phyloP scores from a whole-genome alignment of 1,140 invertebrate species.

The Linepithema humile region DNA sequence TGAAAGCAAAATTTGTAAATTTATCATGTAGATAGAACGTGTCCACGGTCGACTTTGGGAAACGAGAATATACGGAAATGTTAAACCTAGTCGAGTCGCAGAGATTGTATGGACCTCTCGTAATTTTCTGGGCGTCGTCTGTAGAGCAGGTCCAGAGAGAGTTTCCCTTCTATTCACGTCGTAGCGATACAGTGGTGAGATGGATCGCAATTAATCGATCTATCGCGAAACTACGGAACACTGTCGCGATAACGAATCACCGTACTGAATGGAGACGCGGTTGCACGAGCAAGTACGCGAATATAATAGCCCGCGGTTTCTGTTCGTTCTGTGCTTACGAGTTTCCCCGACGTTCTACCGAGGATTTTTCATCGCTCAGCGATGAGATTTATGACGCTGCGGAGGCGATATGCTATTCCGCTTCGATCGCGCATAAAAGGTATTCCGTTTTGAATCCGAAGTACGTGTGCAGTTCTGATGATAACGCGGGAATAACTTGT shows the following conservation, averaged over 20 bases:
- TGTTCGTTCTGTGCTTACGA: conserved; percentile 38
- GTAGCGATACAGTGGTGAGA: conserved; percentile 49
- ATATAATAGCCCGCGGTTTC: conserved; percentile 48
- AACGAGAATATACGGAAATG: not conserved
- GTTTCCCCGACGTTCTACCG: conserved; percentile 2
- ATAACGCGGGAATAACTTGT: conserved; percentile 35
- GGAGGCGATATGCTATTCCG: conserved; percentile 38
- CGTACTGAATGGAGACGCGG: conserved; percentile 57
- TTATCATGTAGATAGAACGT: not conserved
- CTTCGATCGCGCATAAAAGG: conserved; percentile 22
- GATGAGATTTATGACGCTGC: conserved; percentile 46
- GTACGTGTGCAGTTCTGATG: conserved; percentile 1
- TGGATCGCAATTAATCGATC: conserved; percentile 76
- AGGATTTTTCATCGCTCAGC: conserved; percentile 49
- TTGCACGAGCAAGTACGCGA: conserved; percentile 48
- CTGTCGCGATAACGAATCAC: conserved; percentile 70
- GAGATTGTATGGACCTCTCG: conserved; percentile 61
- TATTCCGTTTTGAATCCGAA: conserved; percentile 46
- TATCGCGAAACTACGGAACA: conserved; percentile 61
- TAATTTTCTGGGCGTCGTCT: conserved; percentile 53
- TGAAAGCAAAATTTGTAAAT: not conserved
- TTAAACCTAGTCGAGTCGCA: conserved; percentile 12
- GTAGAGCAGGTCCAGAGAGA: conserved; percentile 40
- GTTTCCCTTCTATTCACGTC: conserved; percentile 59
- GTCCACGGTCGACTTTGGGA: not conserved